These are phyloP conservation scores for Furnarius figulus DNA, from an alignment of 2,113 vertebrate species.

Conservation along the genomic window DNA sequence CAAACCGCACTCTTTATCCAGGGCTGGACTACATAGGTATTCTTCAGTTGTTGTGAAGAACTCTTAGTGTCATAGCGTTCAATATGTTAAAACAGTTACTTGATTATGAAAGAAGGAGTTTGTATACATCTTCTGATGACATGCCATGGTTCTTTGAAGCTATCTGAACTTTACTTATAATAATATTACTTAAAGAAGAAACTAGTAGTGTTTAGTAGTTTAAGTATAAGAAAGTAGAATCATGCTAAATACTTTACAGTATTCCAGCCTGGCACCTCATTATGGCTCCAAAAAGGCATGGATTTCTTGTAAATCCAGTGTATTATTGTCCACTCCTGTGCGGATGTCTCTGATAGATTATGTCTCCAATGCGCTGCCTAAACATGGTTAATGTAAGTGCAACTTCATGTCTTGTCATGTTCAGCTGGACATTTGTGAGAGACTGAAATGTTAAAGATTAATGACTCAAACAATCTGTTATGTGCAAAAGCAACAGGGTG, in stretches of 20 bases:
- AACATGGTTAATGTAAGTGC: rapidly evolving
- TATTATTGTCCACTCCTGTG: neutral
- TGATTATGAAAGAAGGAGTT: neutral
- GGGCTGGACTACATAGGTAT: neutral
- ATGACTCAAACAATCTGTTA: rapidly evolving
- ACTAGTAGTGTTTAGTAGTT: neutral
- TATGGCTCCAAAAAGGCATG: neutral
- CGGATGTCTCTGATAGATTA: neutral
- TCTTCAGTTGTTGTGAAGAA: neutral
- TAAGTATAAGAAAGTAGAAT: neutral
- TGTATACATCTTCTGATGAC: neutral
- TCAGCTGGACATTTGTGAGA: neutral
- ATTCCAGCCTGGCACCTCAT: neutral
- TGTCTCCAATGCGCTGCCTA: neutral
- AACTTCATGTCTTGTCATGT: neutral
- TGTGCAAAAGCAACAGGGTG: neutral
- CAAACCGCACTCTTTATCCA: neutral
- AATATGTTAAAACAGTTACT: neutral
- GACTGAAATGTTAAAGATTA: neutral
- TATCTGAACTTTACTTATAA: neutral
- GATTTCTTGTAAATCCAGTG: neutral
- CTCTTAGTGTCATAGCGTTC: neutral
- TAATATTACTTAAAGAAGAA: neutral
- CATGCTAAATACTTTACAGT: neutral
- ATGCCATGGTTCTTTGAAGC: neutral